Base-by-base conservation (phyloP, 2,113 vertebrate species). In the Hemiscyllium ocellatum region DNA sequence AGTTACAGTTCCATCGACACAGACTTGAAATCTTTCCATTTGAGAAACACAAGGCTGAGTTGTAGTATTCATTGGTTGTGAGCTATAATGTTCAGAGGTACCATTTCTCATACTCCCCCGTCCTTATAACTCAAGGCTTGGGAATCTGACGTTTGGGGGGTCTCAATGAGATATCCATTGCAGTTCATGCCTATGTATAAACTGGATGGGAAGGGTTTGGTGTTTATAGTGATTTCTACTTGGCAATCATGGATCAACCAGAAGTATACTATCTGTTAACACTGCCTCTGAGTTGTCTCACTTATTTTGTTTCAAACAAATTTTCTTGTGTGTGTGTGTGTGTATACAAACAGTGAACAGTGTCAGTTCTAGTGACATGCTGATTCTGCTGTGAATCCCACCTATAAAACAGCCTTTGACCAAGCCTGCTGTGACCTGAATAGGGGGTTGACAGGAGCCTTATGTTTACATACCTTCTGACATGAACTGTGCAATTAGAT, bases 81-180 rank as follows among this genome's bases (percentile, higher is more conserved):
- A 29, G 52, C 1, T 56, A 5, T 50, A 87, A 24, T 56, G 24
- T 56, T 87, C 85, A 87, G 47, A 52, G 4, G 19, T 52, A 29
- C 12, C 24, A 87, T 56, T 29, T 29, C 24, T 90, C 42, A 85
- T 24, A 0, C 56, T 47, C n/a, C 47, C 20, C 42, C 19, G 24
- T 86, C 87, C 61, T 90, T 90, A 33, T 52, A 90, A 65, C 87
- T 65, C 26, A 90, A 90, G 85, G 85, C 85, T 52, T 86, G 42
- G 19, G 85, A 26, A 8, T 24, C 85, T 56, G 86, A 90, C 37
- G 10, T 93, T 66, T 37, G 56, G 15, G 6, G 6, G 89, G 6
- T 93, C 22, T 20, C 33, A 93, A 65, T 91, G 52, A 93, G 17
- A 19, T 19, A 17, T 90, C 26, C 61, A 22, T 56, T 56, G 52